Evolutionary conservation across 2,797 vertebrate genomes (phyloP).

Genomic region (Dallia pectoralis): DNA sequence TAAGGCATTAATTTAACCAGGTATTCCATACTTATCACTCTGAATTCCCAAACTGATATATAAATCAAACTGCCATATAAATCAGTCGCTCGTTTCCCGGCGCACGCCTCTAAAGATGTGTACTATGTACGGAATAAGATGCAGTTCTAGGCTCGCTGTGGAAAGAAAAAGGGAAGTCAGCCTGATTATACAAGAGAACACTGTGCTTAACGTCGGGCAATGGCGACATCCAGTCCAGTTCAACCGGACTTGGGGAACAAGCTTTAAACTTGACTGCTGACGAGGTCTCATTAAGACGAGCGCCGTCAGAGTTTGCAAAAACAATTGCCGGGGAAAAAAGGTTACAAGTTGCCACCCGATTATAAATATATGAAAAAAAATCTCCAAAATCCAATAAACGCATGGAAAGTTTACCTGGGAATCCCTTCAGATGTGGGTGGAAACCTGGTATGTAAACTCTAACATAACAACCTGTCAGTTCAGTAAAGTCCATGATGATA

Average conservation of each 20-base stretch:
- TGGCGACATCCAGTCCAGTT: background rate
- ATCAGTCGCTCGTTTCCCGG: background rate
- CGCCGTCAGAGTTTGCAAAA: background rate
- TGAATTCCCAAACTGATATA: conserved; percentile 23
- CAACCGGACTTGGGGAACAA: conserved; percentile 8
- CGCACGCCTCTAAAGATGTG: too few relatives aligned
- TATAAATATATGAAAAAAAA: conserved; percentile 11
- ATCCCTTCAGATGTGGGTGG: background rate
- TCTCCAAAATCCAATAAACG: background rate
- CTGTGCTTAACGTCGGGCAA: background rate
- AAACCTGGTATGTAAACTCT: conserved; percentile 28
- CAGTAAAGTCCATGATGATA: background rate
- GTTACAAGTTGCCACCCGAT: conserved; percentile 28
- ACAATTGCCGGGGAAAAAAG: conserved; percentile 16
- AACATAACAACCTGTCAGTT: background rate
- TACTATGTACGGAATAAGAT: background rate
- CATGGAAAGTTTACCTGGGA: too few relatives aligned
- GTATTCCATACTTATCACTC: conserved; percentile 3
- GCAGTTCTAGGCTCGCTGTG: background rate
- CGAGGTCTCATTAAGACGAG: background rate
- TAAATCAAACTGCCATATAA: too few relatives aligned
- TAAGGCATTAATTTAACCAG: conserved; percentile 32
- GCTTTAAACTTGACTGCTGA: conserved; percentile 3
- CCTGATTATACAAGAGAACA: background rate
- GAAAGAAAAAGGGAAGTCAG: conserved; percentile 6